phyloP scores from a whole-genome alignment of 1,140 invertebrate genomes.

The Acromyrmex heyeri region DNA sequence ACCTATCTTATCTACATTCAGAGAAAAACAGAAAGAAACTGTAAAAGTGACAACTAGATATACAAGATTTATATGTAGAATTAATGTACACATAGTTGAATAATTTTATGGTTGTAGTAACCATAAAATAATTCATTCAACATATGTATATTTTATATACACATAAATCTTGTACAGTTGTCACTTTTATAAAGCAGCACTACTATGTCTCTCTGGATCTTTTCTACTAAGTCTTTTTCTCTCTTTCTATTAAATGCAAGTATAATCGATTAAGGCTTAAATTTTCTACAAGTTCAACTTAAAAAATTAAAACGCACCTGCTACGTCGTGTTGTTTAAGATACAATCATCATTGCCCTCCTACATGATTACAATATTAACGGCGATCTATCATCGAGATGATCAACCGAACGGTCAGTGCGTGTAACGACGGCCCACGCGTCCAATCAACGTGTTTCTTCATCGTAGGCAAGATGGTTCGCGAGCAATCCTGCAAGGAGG shows the following conservation, averaged over 20 bases:
- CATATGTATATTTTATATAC: too few species aligned
- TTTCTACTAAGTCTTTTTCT: too few species aligned
- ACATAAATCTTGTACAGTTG: too few species aligned
- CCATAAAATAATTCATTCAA: too few species aligned
- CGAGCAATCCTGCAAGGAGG: constrained; percentile 69
- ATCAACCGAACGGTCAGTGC: constrained; percentile 41
- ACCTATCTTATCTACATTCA: too few species aligned
- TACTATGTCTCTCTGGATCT: too few species aligned
- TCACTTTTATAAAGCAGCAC: too few species aligned
- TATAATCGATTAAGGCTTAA: not conserved
- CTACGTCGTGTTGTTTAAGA: not conserved
- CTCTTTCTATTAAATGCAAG: not conserved
- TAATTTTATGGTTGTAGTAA: too few species aligned
- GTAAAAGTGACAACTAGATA: too few species aligned
- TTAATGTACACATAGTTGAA: too few species aligned
- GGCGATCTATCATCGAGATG: constrained; percentile 51
- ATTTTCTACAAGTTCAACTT: not conserved
- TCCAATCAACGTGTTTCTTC: constrained; percentile 82
- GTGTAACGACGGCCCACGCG: constrained; percentile 78
- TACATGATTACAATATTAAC: constrained; percentile 71
- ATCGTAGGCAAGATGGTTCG: constrained; percentile 71
- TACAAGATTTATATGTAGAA: too few species aligned
- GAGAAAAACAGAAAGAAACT: too few species aligned
- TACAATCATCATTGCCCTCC: constrained; percentile 20
- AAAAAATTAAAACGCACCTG: constrained; percentile 23